Evolutionary conservation across 2,797 vertebrate genomes (phyloP).

Genomic region (Myotis planiceps): DNA sequence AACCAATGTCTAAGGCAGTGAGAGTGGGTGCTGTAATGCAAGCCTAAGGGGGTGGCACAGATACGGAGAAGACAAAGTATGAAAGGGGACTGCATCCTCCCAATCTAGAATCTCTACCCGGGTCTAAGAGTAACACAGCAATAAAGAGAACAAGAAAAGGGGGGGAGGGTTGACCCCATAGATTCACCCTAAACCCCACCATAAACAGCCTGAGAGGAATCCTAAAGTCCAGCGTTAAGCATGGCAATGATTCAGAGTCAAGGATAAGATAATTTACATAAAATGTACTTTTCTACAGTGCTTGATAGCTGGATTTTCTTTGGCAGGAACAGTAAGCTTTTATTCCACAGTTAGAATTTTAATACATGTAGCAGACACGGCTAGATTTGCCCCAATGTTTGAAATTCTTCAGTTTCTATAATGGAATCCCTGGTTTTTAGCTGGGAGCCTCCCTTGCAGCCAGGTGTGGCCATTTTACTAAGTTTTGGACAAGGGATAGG

Average conservation of each 20-base stretch:
- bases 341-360: neutral
- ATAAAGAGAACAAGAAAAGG: neutral
- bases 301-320: neutral
- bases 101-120: neutral
- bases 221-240: neutral
- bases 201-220: neutral
- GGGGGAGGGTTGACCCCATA: neutral
- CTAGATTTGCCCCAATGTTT: neutral
- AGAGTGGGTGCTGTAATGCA: rapidly evolving
- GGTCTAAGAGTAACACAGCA: neutral
- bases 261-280: neutral
- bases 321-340: neutral
- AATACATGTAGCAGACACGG: neutral
- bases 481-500: neutral
- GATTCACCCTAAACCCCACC: neutral
- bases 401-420: neutral
- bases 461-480: neutral
- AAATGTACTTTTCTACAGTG: neutral
- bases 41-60: neutral
- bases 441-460: neutral
- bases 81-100: neutral
- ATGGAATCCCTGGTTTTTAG: neutral
- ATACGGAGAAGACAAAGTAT: neutral
- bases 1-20: neutral
- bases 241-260: neutral